A percentile compares a stretch with the other conserved stretches of the same genome.
Conservation (phyloP, 2,113 vertebrate species). For the Turnix velox region DNA sequence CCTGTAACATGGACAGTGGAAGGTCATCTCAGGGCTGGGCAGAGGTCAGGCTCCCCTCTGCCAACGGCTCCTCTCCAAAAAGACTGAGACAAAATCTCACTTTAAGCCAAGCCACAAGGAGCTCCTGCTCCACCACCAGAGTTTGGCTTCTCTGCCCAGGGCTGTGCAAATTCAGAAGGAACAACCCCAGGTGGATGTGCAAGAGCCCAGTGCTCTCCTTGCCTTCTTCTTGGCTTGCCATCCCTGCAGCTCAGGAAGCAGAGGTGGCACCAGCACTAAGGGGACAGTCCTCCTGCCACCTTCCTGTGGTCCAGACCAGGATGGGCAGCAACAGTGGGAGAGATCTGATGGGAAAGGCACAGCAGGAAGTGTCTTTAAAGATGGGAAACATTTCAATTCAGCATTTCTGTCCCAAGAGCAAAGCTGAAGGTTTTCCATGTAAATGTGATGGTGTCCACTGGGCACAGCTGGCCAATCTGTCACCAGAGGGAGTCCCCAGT, state of each 20-base stretch:
- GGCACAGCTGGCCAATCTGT: rapidly evolving
- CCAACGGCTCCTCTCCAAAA: neutral
- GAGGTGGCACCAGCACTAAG: neutral
- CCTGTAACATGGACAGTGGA: rapidly evolving
- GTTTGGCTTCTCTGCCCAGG: neutral
- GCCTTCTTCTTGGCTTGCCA: neutral
- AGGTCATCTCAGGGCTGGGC: rapidly evolving
- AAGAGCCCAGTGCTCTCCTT: neutral
- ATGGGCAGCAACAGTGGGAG: rapidly evolving
- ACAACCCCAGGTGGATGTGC: rapidly evolving
- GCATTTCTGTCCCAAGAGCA: neutral
- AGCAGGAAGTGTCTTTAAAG: neutral
- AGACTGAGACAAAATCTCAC: neutral
- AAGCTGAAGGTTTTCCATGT: neutral
- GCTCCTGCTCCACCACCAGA: neutral
- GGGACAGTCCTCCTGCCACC: neutral
- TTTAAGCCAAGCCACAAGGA: rapidly evolving
- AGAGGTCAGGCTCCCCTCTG: neutral
- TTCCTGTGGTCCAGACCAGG: rapidly evolving
- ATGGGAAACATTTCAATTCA: rapidly evolving
- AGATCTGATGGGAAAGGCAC: neutral
- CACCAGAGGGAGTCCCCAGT: rapidly evolving
- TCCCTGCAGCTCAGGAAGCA: neutral
- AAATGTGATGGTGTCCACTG: rapidly evolving
- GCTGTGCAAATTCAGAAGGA: neutral